A percentile compares a stretch with the other conserved stretches of the same genome.
phyloP scores from a whole-genome alignment of 2,888 invertebrate genomes.

The Dromius quadrimaculatus region DNA sequence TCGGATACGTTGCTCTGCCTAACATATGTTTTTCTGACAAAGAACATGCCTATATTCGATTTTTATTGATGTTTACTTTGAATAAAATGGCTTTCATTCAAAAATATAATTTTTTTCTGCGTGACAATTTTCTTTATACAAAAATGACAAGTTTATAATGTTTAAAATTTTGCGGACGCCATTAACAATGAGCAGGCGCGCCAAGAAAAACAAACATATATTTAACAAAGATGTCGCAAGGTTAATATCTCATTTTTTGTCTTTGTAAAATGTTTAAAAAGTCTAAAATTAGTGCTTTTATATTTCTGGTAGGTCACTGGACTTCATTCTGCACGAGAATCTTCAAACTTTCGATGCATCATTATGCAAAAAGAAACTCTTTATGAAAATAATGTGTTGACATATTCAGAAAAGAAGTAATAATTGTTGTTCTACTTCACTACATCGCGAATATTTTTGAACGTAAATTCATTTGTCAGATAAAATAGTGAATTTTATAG shows the following conservation, averaged over 20 bases:
- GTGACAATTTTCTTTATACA: conserved; percentile 24
- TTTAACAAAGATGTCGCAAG: conserved; percentile 31
- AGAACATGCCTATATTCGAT: conserved; percentile 41
- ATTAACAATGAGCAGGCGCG: conserved; percentile 37
- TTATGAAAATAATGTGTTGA: conserved; percentile 30
- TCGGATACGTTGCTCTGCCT: conserved; percentile 29
- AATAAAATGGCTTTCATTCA: conserved; percentile 49
- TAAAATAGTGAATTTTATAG: too few relatives aligned
- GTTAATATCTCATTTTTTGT: conserved; percentile 44
- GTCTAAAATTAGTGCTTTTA: conserved; percentile 37
- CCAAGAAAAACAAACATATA: conserved; percentile 47
- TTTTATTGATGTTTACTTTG: conserved; percentile 43
- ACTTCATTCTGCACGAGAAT: conserved; percentile 23
- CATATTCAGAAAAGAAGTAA: conserved; percentile 17
- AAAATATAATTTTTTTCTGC: conserved; percentile 39
- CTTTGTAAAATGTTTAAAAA: conserved; percentile 32
- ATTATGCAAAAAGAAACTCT: conserved; percentile 23
- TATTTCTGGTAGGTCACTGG: conserved; percentile 26
- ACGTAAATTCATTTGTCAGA: too few relatives aligned
- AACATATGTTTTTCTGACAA: conserved; percentile 42
- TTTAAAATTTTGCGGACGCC: conserved; percentile 39
- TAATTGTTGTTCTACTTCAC: conserved; percentile 28
- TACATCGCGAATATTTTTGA: conserved; percentile 15
- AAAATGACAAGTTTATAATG: conserved; percentile 47
- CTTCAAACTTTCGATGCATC: conserved; percentile 11